phyloP scores from a whole-genome alignment of 2,888 invertebrate species.

The Heliothis peltigera region DNA sequence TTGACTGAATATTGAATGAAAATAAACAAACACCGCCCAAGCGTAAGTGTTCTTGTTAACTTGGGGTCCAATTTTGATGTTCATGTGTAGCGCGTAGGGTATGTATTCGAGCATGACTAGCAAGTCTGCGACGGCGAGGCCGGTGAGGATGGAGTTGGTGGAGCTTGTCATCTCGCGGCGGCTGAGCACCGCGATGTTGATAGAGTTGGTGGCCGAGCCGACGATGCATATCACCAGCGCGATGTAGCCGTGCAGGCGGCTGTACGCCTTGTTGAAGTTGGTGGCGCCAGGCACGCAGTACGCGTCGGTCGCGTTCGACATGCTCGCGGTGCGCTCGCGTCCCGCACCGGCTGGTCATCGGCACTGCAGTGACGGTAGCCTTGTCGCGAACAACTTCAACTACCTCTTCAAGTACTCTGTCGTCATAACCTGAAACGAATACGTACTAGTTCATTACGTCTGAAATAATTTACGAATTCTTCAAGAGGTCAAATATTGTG shows the following conservation, averaged over 20 bases:
- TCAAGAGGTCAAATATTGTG: not conserved
- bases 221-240: constrained; percentile 96
- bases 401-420: constrained; percentile 48
- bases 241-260: constrained; percentile 94
- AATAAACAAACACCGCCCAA: constrained; percentile 96
- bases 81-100: constrained; percentile 95
- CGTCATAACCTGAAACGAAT: constrained; percentile 73
- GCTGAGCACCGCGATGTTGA: constrained; percentile 97
- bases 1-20: constrained; percentile 97
- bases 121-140: constrained; percentile 97
- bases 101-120: constrained; percentile 98
- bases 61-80: constrained; percentile 91
- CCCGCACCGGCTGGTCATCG: constrained; percentile 68
- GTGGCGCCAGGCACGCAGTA: constrained; percentile 90
- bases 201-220: constrained; percentile 96
- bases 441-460: constrained; percentile 19
- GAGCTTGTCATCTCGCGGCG: constrained; percentile 97
- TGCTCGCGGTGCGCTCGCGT: constrained; percentile 67
- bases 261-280: constrained; percentile 91
- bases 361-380: constrained; percentile 54
- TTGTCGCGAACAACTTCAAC: constrained; percentile 43
- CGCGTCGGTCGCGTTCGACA: constrained; percentile 84
- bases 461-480: not conserved
- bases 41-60: constrained; percentile 91
- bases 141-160: constrained; percentile 97